Base-by-base conservation (phyloP, 1,140 invertebrate species). In the Carcinoscorpius rotundicauda region DNA sequence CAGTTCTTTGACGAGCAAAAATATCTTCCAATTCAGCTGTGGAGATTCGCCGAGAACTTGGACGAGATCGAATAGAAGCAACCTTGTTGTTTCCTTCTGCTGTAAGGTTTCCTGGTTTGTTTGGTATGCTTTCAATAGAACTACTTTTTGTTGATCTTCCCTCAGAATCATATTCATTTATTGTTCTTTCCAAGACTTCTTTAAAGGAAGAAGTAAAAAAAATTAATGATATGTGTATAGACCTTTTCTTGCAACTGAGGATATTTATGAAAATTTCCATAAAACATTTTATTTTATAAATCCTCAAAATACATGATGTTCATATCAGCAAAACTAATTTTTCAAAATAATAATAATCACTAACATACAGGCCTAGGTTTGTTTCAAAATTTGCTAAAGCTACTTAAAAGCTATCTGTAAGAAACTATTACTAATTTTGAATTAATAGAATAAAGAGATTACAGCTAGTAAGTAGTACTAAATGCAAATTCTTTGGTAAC, bases 21-120 rank as follows among this genome's bases (percentile, higher is more conserved):
- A 94, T 82, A 78, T 93, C 89, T 78, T 94, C 89, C 51, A 94
- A 81, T 78, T 93, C 91, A 5, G 87, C 87, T 29, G 90, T 88
- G 1, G 90, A 91, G 66, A 95, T 91, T 67, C 92, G 81, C 67
- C 86, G 86, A 10, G 89, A 91, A 1, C 86, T 87, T 6, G 91
- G 90, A 49, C 91, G 80, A 67, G 89, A 85, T 72, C 90, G 84
- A 64, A 94, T 93, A 60, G 90, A 93, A 58, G 91, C 91, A 29
- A 89, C 91, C 75, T 89, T 83, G 11, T 58, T 61, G 51, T 64
- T 60, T n/a, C 57, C 51, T 6, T 6, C 6, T n/a, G 53, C n/a
- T 55, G 53, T 55, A 10, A 58, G n/a, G 52, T 49, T 49, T 11
- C 58, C 64, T 50, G 61, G 29, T 53, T 67, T 69, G 51, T 69